These are phyloP conservation scores for Acanthococcus lagerstroemiae DNA, from an alignment of 2,888 invertebrate genomes.

Conservation along the genomic window DNA sequence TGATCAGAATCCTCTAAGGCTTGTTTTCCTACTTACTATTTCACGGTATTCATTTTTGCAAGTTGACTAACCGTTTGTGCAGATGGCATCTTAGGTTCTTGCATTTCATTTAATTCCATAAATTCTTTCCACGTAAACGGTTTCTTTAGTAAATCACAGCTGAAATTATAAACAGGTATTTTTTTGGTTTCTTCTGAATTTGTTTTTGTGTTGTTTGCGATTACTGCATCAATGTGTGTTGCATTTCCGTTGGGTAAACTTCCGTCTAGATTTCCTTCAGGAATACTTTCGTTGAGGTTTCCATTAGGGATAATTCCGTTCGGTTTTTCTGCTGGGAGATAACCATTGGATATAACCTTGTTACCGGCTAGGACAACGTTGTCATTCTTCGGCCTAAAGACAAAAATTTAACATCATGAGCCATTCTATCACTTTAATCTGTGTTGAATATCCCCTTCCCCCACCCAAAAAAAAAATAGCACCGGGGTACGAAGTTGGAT, in stretches of 20 bases:
- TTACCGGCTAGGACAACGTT: too few relatives aligned
- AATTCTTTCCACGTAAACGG: constrained; percentile 70
- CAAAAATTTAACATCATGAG: too few relatives aligned
- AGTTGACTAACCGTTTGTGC: constrained; percentile 3
- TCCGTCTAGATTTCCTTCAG: constrained; percentile 9
- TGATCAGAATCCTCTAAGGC: too few relatives aligned
- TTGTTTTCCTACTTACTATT: too few relatives aligned
- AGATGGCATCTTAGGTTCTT: constrained; percentile 18
- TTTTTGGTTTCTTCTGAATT: constrained; percentile 4
- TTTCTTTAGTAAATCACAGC: constrained; percentile 43
- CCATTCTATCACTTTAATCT: too few relatives aligned
- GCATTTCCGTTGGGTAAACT: neutral
- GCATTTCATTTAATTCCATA: constrained; percentile 41
- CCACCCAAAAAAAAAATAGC: too few relatives aligned
- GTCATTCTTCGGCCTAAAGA: too few relatives aligned
- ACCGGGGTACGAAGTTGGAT: too few relatives aligned
- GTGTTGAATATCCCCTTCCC: too few relatives aligned
- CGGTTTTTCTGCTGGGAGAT: neutral
- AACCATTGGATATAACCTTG: neutral
- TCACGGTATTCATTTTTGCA: too few relatives aligned
- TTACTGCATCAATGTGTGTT: neutral
- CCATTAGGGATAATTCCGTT: neutral
- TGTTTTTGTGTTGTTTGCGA: neutral
- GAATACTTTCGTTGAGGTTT: neutral
- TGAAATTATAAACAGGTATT: constrained; percentile 11